These are phyloP conservation scores for Ochotona curzoniae DNA, from an alignment of 2,113 vertebrate genomes.

Conservation along the genomic window DNA sequence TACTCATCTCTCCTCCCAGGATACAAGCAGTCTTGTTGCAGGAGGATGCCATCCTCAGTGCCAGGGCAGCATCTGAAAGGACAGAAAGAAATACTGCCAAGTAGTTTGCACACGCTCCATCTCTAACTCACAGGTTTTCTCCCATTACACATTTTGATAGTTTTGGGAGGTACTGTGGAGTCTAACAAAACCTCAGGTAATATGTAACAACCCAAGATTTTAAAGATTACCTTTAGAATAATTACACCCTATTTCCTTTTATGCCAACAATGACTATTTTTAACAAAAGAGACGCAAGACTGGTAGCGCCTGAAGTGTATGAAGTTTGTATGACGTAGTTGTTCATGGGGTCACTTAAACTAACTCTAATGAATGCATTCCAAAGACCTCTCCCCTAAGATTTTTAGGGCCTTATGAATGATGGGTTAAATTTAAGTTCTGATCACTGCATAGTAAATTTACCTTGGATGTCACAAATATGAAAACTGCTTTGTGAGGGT, in stretches of 20 bases:
- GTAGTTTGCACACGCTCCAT: not conserved
- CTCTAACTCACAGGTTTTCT: slow-evolving; percentile 15
- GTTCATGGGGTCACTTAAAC: not conserved
- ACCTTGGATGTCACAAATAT: not conserved
- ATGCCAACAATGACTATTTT: slow-evolving; percentile 24
- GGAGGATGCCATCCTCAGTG: not conserved
- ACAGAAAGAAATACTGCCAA: not conserved
- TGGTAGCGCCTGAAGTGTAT: not conserved
- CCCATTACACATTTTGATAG: not conserved
- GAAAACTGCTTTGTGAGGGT: not conserved
- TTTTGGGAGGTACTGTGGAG: not conserved
- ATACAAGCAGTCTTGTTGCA: not conserved
- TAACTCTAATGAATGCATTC: not conserved
- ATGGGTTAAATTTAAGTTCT: not conserved
- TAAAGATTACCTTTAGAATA: slow-evolving; percentile 11
- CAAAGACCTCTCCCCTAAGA: not conserved
- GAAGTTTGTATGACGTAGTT: not conserved
- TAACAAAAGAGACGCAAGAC: not conserved
- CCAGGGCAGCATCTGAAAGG: slow-evolving; percentile 62
- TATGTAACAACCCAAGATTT: slow-evolving; percentile 32
- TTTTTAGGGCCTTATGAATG: not conserved
- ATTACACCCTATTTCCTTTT: not conserved
- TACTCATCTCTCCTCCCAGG: not conserved
- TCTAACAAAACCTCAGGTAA: slow-evolving; percentile 2
- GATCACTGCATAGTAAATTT: slow-evolving; percentile 18